Percentiles rank a stretch among this genome's conserved stretches.
phyloP scores from a whole-genome alignment of 2,888 invertebrate species.

The Macroteleia sp. region DNA sequence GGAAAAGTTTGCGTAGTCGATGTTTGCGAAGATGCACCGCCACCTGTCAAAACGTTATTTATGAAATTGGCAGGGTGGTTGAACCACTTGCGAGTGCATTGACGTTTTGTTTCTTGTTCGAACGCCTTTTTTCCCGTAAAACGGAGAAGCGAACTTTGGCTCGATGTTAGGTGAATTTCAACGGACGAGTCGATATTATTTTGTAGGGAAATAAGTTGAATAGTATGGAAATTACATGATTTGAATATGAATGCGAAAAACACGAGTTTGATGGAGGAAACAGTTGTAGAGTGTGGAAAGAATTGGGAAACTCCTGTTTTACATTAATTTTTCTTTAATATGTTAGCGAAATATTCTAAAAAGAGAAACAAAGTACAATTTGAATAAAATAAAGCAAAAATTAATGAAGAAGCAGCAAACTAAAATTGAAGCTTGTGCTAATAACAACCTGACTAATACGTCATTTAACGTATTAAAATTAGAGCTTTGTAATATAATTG shows the following conservation, averaged over 20 bases:
- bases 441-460: conserved; percentile 31
- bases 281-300: neutral
- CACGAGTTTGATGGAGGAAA: neutral
- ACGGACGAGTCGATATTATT: conserved; percentile 5
- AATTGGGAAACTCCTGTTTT: neutral
- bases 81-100: conserved; percentile 29
- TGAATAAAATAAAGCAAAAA: no score
- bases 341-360: no score
- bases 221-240: conserved; percentile 17
- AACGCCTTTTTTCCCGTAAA: neutral
- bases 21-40: conserved; percentile 43
- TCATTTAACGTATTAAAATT: conserved; percentile 8
- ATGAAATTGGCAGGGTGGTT: conserved; percentile 38
- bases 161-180: neutral
- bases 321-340: neutral
- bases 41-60: conserved; percentile 49
- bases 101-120: conserved; percentile 14
- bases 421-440: conserved; percentile 30
- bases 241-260: conserved; percentile 28
- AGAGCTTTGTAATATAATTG: conserved; percentile 39
- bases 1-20: conserved; percentile 24
- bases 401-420: no score
- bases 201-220: neutral
- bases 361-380: no score
- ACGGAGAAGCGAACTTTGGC: conserved; percentile 9